Evolutionary conservation across 2,113 vertebrate species (phyloP).

Genomic region (Pluvialis apricaria): DNA sequence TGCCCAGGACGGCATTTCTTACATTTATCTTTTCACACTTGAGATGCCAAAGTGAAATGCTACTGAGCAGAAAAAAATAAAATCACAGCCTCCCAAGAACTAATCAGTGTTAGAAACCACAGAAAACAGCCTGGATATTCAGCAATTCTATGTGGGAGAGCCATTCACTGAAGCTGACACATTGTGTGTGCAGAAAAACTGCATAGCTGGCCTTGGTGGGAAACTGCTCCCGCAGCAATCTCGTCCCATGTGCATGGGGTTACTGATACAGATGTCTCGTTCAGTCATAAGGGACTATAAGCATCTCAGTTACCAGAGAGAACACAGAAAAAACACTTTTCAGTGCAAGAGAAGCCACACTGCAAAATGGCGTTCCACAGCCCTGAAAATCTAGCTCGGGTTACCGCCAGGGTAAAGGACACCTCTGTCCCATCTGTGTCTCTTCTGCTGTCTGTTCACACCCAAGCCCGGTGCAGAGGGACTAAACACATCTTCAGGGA

Average conservation of each 20-base stretch:
- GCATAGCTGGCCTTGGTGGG: not conserved
- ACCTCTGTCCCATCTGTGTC: not conserved
- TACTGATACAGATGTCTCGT: not conserved
- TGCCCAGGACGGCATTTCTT: not conserved
- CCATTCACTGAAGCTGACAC: not conserved
- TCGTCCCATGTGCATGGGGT: fast-evolving
- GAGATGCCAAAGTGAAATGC: not conserved
- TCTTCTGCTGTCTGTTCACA: not conserved
- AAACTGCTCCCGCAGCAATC: not conserved
- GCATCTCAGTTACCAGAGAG: not conserved
- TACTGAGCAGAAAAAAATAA: not conserved
- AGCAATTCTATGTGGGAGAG: not conserved
- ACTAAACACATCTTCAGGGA: not conserved
- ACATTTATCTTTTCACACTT: not conserved
- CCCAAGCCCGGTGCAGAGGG: not conserved
- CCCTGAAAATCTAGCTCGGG: not conserved
- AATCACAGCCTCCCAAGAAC: not conserved
- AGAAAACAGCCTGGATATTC: not conserved
- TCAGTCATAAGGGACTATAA: not conserved
- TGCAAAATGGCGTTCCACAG: not conserved
- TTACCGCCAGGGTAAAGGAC: not conserved
- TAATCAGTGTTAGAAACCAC: not conserved
- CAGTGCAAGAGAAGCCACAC: not conserved
- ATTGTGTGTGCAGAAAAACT: not conserved
- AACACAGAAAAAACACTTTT: not conserved